Evolutionary conservation across 2,888 invertebrate genomes (phyloP).

Genomic region (Crepidodera aurea): DNA sequence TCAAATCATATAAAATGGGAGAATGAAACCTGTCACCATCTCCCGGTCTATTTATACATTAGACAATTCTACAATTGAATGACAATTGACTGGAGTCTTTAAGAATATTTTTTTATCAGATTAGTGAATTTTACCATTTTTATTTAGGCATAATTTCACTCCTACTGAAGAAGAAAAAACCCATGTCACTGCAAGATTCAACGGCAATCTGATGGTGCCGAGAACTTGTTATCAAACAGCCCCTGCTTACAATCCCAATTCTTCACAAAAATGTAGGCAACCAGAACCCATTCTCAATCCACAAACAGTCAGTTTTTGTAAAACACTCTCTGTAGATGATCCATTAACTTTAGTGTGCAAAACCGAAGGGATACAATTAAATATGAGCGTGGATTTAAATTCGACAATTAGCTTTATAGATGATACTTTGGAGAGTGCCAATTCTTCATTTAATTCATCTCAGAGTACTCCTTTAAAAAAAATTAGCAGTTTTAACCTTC

Average conservation of each 20-base stretch:
- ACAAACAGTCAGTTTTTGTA: slow-evolving; percentile 75
- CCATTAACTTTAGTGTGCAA: slow-evolving; percentile 65
- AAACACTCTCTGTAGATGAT: slow-evolving; percentile 79
- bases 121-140: too few relatives aligned
- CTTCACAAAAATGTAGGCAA: slow-evolving; percentile 39
- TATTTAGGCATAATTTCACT: slow-evolving; percentile 76
- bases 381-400: slow-evolving; percentile 39
- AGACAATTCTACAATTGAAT: too few relatives aligned
- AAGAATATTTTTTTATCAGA: too few relatives aligned
- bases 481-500: slow-evolving; percentile 45
- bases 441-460: slow-evolving; percentile 31
- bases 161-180: slow-evolving; percentile 80
- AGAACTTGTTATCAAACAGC: slow-evolving; percentile 82
- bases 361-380: slow-evolving; percentile 37
- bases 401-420: slow-evolving; percentile 38
- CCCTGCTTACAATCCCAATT: slow-evolving; percentile 66
- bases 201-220: slow-evolving; percentile 74
- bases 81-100: too few relatives aligned
- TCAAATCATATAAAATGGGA: too few relatives aligned
- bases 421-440: slow-evolving; percentile 24
- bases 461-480: slow-evolving; percentile 29
- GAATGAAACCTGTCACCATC: too few relatives aligned
- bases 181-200: slow-evolving; percentile 70
- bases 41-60: too few relatives aligned
- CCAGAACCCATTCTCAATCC: slow-evolving; percentile 68